Base-by-base conservation (phyloP, 2,113 vertebrate species). In the Siniperca knerii region DNA sequence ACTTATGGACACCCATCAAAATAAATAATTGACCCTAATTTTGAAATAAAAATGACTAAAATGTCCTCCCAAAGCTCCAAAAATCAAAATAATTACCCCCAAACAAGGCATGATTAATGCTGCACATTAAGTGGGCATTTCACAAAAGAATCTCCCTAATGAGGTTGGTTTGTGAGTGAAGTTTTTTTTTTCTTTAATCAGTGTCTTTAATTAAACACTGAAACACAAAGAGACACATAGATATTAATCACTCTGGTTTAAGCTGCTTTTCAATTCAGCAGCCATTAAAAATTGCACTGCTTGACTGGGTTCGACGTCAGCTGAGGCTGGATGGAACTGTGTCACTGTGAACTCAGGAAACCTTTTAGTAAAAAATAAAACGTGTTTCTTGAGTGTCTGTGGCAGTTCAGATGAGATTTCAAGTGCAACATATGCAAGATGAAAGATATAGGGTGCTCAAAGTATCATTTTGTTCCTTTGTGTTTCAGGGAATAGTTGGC, bases 201-300 rank as follows among this genome's bases (percentile, higher is more conserved):
- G 66, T 88, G 74, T 76, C 82, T 91, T 91, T 92, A 87, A 92
- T 93, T 93, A 93, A 92, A 93, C 67, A 82, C 13, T 37, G 65
- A 66, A 87, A 88, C 85, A 86, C 75, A 89, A 85, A 74, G 72
- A 86, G 66, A 88, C 64, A 79, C 64, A 80, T 48, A 66, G 83
- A 91, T 88, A 90, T 77, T 40, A 80, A 89, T 92, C 79, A 71
- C 58, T 76, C n/a, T n/a, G 54, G 70, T 69, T 89, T 82, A 89
- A 82, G 86, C 77, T 86, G 79, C 86, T 81, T 83, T 89, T 85
- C 79, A 81, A 62, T 89, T 79, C 62, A 69, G 74, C 76, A 75
- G 66, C 71, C 85, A 90, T 91, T 93, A 81, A 86, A 89, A 84
- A 55, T 71, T 10, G 68, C 58, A 20, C 20, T 54, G 85, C 83